A percentile compares a stretch with the other conserved stretches of the same genome.
Conservation (phyloP, 2,888 invertebrate species). For the Dasysyrphus albostriatus region DNA sequence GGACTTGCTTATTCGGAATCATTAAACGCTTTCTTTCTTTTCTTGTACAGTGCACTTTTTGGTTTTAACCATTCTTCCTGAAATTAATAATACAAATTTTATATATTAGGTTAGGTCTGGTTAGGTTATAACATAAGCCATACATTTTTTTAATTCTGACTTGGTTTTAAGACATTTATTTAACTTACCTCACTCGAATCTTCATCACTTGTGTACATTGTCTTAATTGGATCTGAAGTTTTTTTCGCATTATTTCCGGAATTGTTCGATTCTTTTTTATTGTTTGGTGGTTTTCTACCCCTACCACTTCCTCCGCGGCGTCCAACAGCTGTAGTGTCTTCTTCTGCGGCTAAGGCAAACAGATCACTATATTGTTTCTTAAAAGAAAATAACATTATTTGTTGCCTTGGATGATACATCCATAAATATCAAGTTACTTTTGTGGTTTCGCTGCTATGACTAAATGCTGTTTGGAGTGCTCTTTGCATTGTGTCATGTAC, state of each 20-base stretch:
- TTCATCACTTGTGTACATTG: conserved; percentile 90
- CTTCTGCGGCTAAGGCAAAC: conserved; percentile 95
- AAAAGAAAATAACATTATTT: conserved; percentile 78
- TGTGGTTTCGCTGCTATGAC: conserved; percentile 93
- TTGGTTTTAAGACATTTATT: too few species aligned
- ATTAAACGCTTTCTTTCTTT: conserved; percentile 94
- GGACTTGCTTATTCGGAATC: conserved; percentile 93
- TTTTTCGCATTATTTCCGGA: conserved; percentile 83
- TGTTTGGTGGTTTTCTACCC: conserved; percentile 86
- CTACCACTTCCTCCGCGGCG: conserved; percentile 87
- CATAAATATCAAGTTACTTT: conserved; percentile 85
- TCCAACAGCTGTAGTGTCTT: conserved; percentile 88
- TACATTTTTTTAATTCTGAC: too few species aligned
- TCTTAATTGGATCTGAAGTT: conserved; percentile 84
- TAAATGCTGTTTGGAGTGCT: conserved; percentile 94
- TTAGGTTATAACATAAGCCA: too few species aligned
- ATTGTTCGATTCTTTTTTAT: conserved; percentile 84
- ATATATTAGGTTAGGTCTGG: too few species aligned
- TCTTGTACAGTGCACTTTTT: conserved; percentile 91
- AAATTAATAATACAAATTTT: conserved; percentile 79
- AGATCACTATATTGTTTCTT: conserved; percentile 95
- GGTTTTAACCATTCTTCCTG: conserved; percentile 96
- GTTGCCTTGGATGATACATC: neutral
- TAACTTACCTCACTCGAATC: conserved; percentile 91
- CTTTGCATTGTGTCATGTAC: conserved; percentile 96